Evolutionary conservation across 2,797 vertebrate genomes (phyloP).

Genomic region (Protosalanx chinensis): DNA sequence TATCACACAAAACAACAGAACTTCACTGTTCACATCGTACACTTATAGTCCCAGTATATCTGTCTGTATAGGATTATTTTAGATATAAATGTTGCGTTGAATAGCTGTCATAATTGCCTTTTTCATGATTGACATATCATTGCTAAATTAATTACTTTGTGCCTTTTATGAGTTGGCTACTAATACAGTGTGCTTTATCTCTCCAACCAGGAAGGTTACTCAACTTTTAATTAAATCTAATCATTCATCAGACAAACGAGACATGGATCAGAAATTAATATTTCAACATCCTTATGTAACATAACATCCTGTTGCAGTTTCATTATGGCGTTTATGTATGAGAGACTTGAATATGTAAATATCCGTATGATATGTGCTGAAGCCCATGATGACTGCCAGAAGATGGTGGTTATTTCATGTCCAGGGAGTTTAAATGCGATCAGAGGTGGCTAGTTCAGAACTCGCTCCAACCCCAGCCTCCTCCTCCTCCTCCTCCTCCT

Average conservation of each 20-base stretch:
- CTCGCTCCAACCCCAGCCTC: constrained; percentile 30
- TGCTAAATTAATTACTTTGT: neutral
- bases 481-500: constrained; percentile 1
- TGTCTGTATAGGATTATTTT: neutral
- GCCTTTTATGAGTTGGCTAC: neutral
- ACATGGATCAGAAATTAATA: neutral
- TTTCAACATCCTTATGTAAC: neutral
- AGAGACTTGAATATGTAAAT: constrained; percentile 10
- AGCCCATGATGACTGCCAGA: constrained; percentile 15
- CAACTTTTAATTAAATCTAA: constrained; percentile 2
- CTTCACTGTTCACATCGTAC: neutral
- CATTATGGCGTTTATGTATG: constrained; percentile 5
- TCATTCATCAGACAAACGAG: neutral
- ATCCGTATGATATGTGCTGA: neutral
- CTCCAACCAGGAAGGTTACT: neutral
- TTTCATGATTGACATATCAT: neutral
- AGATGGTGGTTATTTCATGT: constrained; percentile 30
- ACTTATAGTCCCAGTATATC: neutral
- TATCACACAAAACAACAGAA: neutral
- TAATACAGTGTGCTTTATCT: neutral
- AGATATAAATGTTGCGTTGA: neutral
- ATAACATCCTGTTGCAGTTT: neutral
- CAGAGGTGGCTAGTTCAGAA: constrained; percentile 28
- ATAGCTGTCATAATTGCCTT: constrained; percentile 1
- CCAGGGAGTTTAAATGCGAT: constrained; percentile 5